A percentile compares a stretch with the other conserved stretches of the same genome.
phyloP scores from a whole-genome alignment of 2,888 invertebrate species.

The Aphelenchoides bicaudatus region DNA sequence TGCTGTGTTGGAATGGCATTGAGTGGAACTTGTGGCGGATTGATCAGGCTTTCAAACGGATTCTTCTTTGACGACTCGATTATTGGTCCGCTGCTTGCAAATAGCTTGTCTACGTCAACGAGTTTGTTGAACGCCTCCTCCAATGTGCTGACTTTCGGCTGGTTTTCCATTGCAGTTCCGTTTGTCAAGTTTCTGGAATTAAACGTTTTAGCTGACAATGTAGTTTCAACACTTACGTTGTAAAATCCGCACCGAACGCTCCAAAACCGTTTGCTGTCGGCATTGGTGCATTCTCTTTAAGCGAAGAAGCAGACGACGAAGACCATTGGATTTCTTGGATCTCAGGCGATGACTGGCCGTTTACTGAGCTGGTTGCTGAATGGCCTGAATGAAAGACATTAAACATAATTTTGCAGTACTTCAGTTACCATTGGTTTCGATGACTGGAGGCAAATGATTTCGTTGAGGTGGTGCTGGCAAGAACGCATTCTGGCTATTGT shows the following conservation, averaged over 20 bases:
- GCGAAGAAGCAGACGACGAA: slow-evolving; percentile 21
- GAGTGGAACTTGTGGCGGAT: slow-evolving; percentile 53
- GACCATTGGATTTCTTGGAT: slow-evolving; percentile 21
- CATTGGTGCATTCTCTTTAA: slow-evolving; percentile 34
- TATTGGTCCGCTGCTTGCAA: slow-evolving; percentile 32
- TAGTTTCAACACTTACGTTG: neutral
- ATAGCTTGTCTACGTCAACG: slow-evolving; percentile 57
- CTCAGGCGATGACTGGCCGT: slow-evolving; percentile 16
- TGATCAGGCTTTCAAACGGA: slow-evolving; percentile 57
- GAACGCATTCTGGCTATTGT: slow-evolving; percentile 23
- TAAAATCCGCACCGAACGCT: slow-evolving; percentile 3
- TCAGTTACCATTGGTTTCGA: too few relatives aligned
- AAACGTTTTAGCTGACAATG: neutral
- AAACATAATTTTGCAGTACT: too few relatives aligned
- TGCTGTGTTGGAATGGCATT: slow-evolving; percentile 1
- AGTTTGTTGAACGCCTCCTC: slow-evolving; percentile 58
- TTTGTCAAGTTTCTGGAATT: slow-evolving; percentile 2
- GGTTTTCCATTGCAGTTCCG: too few relatives aligned
- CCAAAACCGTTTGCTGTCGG: slow-evolving; percentile 2
- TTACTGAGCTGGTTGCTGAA: slow-evolving; percentile 14
- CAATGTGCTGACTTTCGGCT: slow-evolving; percentile 43
- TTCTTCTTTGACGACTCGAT: slow-evolving; percentile 45
- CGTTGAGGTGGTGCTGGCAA: too few relatives aligned
- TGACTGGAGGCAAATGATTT: slow-evolving; percentile 19
- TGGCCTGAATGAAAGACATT: too few relatives aligned